Evolutionary conservation across 2,888 invertebrate species (phyloP).

Genomic region (Andricus curvator): DNA sequence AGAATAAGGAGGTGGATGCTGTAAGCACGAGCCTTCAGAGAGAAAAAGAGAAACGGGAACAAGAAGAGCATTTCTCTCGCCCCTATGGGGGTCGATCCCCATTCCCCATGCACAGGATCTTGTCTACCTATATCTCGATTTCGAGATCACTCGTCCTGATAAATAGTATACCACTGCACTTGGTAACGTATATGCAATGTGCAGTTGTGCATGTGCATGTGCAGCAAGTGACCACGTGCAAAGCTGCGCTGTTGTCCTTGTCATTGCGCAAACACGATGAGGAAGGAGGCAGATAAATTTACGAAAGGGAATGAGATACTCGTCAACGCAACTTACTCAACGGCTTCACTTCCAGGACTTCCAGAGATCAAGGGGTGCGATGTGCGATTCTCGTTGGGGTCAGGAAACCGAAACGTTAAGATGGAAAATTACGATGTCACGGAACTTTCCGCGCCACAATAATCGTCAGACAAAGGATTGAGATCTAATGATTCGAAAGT

Average conservation of each 20-base stretch:
- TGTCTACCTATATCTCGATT: conserved; percentile 40
- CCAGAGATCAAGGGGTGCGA: background rate
- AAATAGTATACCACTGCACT: conserved; percentile 10
- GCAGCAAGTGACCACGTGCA: background rate
- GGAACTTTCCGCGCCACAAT: background rate
- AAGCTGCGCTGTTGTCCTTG: conserved; percentile 1
- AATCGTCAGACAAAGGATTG: background rate
- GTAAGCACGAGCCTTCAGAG: conserved; percentile 23
- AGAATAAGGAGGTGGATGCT: conserved; percentile 46
- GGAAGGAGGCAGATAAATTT: conserved; percentile 26
- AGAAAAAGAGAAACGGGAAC: conserved; percentile 18
- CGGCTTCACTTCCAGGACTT: background rate
- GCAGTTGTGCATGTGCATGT: background rate
- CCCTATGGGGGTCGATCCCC: conserved; percentile 45
- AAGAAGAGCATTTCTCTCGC: conserved; percentile 41
- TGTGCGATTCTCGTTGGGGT: conserved; percentile 2
- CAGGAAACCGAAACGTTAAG: background rate
- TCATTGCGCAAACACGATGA: conserved; percentile 17
- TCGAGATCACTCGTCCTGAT: conserved; percentile 30
- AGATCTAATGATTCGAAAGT: background rate
- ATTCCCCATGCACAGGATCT: conserved; percentile 16
- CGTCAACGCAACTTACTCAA: conserved; percentile 6
- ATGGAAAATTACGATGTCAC: conserved; percentile 22
- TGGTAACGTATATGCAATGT: background rate
- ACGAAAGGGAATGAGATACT: conserved; percentile 22